Conservation (phyloP, 2,888 invertebrate species). For the Drosophila histrio region DNA sequence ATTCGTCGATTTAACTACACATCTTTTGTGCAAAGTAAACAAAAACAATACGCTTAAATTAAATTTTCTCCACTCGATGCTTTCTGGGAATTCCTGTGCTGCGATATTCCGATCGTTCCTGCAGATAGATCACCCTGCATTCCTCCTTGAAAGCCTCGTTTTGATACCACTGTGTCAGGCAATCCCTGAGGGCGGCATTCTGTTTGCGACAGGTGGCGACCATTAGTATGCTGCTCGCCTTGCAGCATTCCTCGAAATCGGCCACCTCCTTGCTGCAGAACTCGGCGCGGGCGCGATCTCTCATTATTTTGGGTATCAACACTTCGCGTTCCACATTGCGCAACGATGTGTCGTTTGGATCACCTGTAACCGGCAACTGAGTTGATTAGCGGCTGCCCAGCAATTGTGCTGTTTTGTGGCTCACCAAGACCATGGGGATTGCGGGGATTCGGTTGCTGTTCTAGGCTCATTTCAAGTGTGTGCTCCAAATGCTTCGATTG, state of each 20-base stretch:
- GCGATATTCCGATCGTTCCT: constrained; percentile 92
- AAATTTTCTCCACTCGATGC: constrained; percentile 83
- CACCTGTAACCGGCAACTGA: constrained; percentile 62
- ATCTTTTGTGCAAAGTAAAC: constrained; percentile 76
- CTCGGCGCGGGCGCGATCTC: constrained; percentile 91
- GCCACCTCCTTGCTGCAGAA: constrained; percentile 91
- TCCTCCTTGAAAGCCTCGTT: constrained; percentile 90
- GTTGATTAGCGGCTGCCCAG: not conserved
- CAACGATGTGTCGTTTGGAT: constrained; percentile 88
- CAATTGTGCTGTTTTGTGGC: not conserved
- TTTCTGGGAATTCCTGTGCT: constrained; percentile 90
- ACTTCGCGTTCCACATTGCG: constrained; percentile 95
- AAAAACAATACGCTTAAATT: constrained; percentile 60
- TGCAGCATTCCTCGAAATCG: constrained; percentile 90
- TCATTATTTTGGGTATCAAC: constrained; percentile 94
- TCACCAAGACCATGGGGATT: constrained; percentile 83
- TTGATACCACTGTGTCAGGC: constrained; percentile 90
- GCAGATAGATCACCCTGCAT: constrained; percentile 92
- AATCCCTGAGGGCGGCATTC: constrained; percentile 89
- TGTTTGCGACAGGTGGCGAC: constrained; percentile 90
- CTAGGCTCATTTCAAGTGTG: constrained; percentile 51
- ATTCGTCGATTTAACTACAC: constrained; percentile 87
- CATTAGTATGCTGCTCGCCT: constrained; percentile 88
- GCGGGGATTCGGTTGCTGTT: constrained; percentile 59
- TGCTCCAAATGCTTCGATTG: not conserved